These are phyloP conservation scores for Marisa cornuarietis DNA, from an alignment of 1,140 invertebrate genomes.

Conservation along the genomic window DNA sequence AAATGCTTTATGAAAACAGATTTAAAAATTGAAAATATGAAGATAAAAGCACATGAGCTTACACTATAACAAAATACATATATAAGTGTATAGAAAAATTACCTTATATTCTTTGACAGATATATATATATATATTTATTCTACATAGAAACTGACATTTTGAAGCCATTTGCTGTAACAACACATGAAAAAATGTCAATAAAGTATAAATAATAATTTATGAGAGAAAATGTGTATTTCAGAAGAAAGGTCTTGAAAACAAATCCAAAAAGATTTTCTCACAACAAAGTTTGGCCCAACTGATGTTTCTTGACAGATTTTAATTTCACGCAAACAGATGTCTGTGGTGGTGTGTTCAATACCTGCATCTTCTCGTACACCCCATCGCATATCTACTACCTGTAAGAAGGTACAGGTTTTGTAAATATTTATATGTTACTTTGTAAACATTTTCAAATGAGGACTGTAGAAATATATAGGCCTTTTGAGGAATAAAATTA, in stretches of 20 bases:
- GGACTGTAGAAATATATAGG: neutral
- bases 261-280: conserved; percentile 4
- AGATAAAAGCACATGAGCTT: too few relatives aligned
- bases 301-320: conserved; percentile 47
- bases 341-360: conserved; percentile 48
- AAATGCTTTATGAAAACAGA: too few relatives aligned
- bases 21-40: too few relatives aligned
- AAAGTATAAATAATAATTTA: neutral
- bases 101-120: too few relatives aligned
- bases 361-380: conserved; percentile 48
- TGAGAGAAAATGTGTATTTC: neutral
- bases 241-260: neutral
- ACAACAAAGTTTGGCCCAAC: conserved; percentile 61
- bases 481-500: neutral
- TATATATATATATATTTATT: too few relatives aligned
- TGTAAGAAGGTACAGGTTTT: conserved; percentile 20
- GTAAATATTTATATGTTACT: neutral
- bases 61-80: too few relatives aligned
- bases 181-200: conserved; percentile 1
- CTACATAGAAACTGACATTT: too few relatives aligned
- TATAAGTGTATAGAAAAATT: too few relatives aligned
- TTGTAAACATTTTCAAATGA: neutral
- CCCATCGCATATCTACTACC: conserved; percentile 61
- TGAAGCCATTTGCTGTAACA: neutral
- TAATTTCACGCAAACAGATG: conserved; percentile 47